These are phyloP conservation scores for Dichetophora obliterata DNA, from an alignment of 2,888 invertebrate species.

Conservation along the genomic window DNA sequence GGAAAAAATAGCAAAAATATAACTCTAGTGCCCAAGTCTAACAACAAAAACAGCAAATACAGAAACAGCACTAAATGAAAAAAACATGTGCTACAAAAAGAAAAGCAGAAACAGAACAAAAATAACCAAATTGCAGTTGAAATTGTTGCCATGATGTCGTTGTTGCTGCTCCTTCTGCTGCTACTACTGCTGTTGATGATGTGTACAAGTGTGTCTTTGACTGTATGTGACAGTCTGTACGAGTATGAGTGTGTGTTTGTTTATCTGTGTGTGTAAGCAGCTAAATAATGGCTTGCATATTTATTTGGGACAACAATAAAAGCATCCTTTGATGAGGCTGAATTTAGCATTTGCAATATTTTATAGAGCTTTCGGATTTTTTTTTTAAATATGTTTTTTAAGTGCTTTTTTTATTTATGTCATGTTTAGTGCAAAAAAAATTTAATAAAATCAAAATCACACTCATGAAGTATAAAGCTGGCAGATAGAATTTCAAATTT, in stretches of 20 bases:
- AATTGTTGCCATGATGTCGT: neutral
- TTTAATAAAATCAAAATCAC: too few species aligned
- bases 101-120: neutral
- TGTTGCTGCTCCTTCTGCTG: neutral
- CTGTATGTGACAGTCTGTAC: neutral
- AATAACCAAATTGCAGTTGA: conserved; percentile 2
- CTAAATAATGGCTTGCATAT: conserved; percentile 9
- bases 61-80: neutral
- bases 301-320: conserved; percentile 25
- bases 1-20: neutral
- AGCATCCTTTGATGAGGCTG: conserved; percentile 7
- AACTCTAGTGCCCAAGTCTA: neutral
- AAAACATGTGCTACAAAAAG: neutral
- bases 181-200: neutral
- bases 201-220: neutral
- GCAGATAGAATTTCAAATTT: too few species aligned
- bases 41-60: conserved; percentile 5
- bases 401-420: neutral
- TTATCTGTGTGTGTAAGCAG: neutral
- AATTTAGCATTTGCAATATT: neutral
- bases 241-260: too few species aligned
- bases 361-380: neutral
- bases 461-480: too few species aligned
- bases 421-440: neutral
- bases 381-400: neutral